A percentile compares a stretch with the other conserved stretches of the same genome.
Conservation (phyloP, 2,113 vertebrate species). For the Ctenodactylus gundi region DNA sequence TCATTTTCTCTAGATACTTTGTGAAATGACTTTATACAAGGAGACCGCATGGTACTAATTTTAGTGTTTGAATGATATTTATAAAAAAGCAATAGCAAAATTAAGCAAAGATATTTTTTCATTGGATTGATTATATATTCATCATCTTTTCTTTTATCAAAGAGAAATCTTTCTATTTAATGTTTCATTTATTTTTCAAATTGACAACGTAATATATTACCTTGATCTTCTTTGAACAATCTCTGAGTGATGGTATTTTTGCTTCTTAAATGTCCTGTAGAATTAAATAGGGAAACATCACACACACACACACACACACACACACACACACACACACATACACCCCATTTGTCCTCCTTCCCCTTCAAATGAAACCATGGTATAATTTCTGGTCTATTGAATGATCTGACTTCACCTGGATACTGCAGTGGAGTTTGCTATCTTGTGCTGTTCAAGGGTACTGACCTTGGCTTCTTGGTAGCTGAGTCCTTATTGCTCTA, state of each 20-base stretch:
- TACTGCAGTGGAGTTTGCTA: background rate
- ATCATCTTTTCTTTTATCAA: background rate
- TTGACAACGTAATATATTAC: background rate
- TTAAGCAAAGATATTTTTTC: background rate
- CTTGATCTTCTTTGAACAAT: background rate
- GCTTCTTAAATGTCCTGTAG: background rate
- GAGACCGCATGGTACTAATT: background rate
- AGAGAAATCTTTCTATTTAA: background rate
- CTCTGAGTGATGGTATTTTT: background rate
- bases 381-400: background rate
- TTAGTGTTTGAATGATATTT: background rate
- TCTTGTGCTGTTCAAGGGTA: background rate
- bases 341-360: background rate
- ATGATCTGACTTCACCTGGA: background rate
- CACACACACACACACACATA: background rate
- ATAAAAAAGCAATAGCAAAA: background rate
- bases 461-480: background rate
- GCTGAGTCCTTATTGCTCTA: background rate
- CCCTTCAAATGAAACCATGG: background rate
- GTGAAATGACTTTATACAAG: background rate
- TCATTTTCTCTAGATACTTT: background rate
- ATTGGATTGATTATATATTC: background rate
- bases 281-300: background rate
- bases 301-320: background rate
- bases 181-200: background rate